A percentile compares a stretch with the other conserved stretches of the same genome.
These are phyloP conservation scores for Piaya cayana DNA, from an alignment of 2,113 vertebrate species.

Conservation along the genomic window DNA sequence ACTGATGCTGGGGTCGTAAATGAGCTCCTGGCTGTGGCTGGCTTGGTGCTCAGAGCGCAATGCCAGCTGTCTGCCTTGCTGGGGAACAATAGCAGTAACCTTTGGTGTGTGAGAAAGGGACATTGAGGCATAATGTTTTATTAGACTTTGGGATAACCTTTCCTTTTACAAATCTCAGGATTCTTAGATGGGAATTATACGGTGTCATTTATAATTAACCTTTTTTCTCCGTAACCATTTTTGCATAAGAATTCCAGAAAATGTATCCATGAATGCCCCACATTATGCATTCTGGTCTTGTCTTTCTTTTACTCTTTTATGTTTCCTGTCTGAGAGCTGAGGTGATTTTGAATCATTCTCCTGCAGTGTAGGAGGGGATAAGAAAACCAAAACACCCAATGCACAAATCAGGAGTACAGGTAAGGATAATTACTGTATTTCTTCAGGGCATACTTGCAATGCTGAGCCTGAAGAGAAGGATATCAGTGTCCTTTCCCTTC, in stretches of 20 bases:
- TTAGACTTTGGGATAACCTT: slow-evolving; percentile 58
- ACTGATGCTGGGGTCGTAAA: slow-evolving; percentile 77
- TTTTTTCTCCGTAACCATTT: slow-evolving; percentile 15
- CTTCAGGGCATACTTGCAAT: not conserved
- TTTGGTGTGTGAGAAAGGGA: slow-evolving; percentile 69
- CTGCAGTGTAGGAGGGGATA: not conserved
- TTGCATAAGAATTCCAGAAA: slow-evolving; percentile 18
- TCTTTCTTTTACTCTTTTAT: not conserved
- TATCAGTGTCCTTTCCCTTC: not conserved
- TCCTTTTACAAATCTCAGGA: slow-evolving; percentile 45
- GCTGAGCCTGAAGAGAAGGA: not conserved
- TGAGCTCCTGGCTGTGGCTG: slow-evolving; percentile 76
- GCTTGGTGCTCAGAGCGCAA: slow-evolving; percentile 83
- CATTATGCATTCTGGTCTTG: not conserved
- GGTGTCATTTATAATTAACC: slow-evolving; percentile 66
- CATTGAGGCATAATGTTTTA: slow-evolving; percentile 57
- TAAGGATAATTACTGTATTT: not conserved
- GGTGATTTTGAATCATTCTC: not conserved
- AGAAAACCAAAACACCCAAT: not conserved
- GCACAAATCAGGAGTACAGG: not conserved
- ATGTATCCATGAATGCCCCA: not conserved
- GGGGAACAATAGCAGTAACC: slow-evolving; percentile 73
- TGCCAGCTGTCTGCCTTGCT: slow-evolving; percentile 87
- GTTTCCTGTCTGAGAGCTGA: not conserved
- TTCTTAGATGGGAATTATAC: slow-evolving; percentile 64